A percentile compares a stretch with the other conserved stretches of the same genome.
Evolutionary conservation across 2,888 invertebrate genomes (phyloP).

Genomic region (Drosophila silvestris): DNA sequence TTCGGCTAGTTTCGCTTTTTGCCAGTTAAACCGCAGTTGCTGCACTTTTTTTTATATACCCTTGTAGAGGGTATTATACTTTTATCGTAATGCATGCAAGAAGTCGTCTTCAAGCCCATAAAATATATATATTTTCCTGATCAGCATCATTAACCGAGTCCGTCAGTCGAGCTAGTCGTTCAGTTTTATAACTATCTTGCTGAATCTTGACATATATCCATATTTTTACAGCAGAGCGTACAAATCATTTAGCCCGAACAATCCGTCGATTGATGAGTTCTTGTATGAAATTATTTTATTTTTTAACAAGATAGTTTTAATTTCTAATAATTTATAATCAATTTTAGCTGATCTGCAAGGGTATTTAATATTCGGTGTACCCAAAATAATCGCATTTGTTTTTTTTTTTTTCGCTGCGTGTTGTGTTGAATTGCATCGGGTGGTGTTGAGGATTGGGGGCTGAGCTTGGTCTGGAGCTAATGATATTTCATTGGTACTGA

Average conservation of each 20-base stretch:
- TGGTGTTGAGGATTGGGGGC: neutral
- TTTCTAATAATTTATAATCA: neutral
- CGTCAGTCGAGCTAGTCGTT: too few relatives aligned
- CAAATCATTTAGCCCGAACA: neutral
- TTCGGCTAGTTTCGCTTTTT: constrained; percentile 30
- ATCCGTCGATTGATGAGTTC: too few relatives aligned
- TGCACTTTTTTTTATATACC: constrained; percentile 8
- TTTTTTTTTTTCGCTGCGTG: neutral
- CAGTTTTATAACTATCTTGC: too few relatives aligned
- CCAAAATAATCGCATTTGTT: neutral
- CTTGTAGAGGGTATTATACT: neutral
- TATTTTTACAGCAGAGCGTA: neutral
- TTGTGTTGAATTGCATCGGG: neutral
- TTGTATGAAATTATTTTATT: too few relatives aligned
- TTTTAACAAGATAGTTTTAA: neutral
- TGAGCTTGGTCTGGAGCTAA: constrained; percentile 54
- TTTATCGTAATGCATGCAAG: neutral
- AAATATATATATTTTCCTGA: neutral
- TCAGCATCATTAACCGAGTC: neutral
- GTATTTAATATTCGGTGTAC: neutral
- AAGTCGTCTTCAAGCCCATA: neutral
- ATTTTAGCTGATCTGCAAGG: neutral
- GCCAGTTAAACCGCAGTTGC: constrained; percentile 32
- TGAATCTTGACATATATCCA: neutral
- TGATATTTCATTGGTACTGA: constrained; percentile 78